Evolutionary conservation across 2,888 invertebrate species (phyloP).

Genomic region (Tiphia femorata): DNA sequence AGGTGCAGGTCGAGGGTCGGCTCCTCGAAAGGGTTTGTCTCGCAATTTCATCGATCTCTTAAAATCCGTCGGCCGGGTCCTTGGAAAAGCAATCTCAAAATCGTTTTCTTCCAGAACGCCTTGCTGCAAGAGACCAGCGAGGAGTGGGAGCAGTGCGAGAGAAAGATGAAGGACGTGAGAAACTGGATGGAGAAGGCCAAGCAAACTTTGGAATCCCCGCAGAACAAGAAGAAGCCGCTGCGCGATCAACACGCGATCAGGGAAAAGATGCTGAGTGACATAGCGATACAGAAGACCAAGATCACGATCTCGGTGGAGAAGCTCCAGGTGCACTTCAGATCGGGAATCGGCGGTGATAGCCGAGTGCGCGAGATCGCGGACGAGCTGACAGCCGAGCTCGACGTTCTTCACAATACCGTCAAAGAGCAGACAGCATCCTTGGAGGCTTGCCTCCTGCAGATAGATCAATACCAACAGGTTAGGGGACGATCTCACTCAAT

Average conservation of each 20-base stretch:
- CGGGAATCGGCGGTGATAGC: slow-evolving; percentile 85
- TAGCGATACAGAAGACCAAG: slow-evolving; percentile 91
- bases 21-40: slow-evolving; percentile 85
- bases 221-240: slow-evolving; percentile 88
- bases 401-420: slow-evolving; percentile 75
- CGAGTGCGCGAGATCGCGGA: slow-evolving; percentile 81
- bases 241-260: slow-evolving; percentile 88
- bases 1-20: slow-evolving; percentile 86
- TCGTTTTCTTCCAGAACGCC: slow-evolving; percentile 76
- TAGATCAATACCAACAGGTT: slow-evolving; percentile 87
- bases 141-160: slow-evolving; percentile 97
- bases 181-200: slow-evolving; percentile 91
- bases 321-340: slow-evolving; percentile 90
- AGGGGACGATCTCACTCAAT: no score
- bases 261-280: slow-evolving; percentile 89
- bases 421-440: slow-evolving; percentile 77
- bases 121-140: slow-evolving; percentile 91
- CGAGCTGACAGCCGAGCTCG: slow-evolving; percentile 78
- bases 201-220: slow-evolving; percentile 81
- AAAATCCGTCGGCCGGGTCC: neutral
- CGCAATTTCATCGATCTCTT: neutral
- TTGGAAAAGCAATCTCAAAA: neutral
- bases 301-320: slow-evolving; percentile 91
- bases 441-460: slow-evolving; percentile 83
- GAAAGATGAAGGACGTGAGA: slow-evolving; percentile 90